Base-by-base conservation (phyloP, 2,888 invertebrate species). In the Gastrophysa polygoni region DNA sequence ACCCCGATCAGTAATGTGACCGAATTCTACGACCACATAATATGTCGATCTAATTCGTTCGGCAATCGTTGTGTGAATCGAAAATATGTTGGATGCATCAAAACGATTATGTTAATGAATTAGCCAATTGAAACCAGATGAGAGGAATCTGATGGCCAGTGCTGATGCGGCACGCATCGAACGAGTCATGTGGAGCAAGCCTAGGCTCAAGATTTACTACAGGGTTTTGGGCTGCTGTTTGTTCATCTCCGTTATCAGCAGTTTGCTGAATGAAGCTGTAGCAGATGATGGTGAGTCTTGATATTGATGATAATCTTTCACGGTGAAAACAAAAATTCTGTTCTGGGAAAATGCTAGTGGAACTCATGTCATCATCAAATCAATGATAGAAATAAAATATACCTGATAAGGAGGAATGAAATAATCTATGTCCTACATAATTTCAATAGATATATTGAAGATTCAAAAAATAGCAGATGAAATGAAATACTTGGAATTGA, bases 21-120 rank as follows among this genome's bases (percentile, higher is more conserved):
- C 32, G 32, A 32, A 24, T 24, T 24, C 24, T 32, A 11, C 44
- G 44, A n/a, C 58, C 14, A 46, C 14, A 7, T 32, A 38, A 28
- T 43, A 52, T 52, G 21, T 20, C 17, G 43, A 43, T 54, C 54
- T 54, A 54, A 54, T 54, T 54, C 54, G 34, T 43, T 44, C 17
- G 24, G 11, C 54, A 21, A 54, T 38, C 38, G 38, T 38, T 43
- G 49, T 48, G 44, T 57, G 49, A 51, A 54, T 54, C 44, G 43
- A 49, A 62, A 57, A 54, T 57, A 48, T 62, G 62, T 58, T 62
- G 57, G 49, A 58, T 38, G 28, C 54, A 62, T 62, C 49, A 62
- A 38, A 11, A 38, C 10, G 28, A 47, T 54, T 62, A 61, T 58
- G 58, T 29, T 62, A 62, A 62, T 62, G 54, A 52, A 54, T 58